Evolutionary conservation across 2,113 vertebrate species (phyloP).

Genomic region (Sisor rabdophorus): DNA sequence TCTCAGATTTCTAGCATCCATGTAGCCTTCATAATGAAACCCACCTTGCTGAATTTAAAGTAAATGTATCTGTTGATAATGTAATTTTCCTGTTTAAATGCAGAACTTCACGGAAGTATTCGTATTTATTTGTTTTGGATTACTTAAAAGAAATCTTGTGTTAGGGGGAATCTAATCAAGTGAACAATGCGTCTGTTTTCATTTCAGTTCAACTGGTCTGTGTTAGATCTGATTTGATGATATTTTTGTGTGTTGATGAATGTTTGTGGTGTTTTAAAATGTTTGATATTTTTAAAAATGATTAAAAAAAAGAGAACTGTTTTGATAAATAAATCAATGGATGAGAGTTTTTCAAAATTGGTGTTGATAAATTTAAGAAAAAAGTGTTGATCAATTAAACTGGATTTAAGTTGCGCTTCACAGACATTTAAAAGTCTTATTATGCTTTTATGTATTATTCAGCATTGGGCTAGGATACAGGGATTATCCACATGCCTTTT

Average conservation of each 20-base stretch:
- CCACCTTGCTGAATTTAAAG: slow-evolving; percentile 24
- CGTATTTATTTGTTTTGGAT: slow-evolving; percentile 53
- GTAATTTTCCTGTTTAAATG: background rate
- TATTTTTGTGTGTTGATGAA: slow-evolving; percentile 47
- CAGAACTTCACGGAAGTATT: slow-evolving; percentile 65
- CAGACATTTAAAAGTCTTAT: background rate
- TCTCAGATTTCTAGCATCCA: slow-evolving; percentile 27
- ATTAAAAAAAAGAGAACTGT: background rate
- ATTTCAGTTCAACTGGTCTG: slow-evolving; percentile 54
- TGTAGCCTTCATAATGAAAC: slow-evolving; percentile 17
- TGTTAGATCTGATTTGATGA: slow-evolving; percentile 53
- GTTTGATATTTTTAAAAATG: background rate
- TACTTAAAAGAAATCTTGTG: slow-evolving; percentile 21
- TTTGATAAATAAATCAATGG: slow-evolving; percentile 36
- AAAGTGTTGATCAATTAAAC: background rate
- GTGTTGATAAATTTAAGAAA: background rate
- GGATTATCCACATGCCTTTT: background rate
- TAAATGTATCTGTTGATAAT: no score
- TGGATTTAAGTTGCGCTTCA: slow-evolving; percentile 26
- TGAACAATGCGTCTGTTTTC: slow-evolving; percentile 66
- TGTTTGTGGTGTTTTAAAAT: slow-evolving; percentile 32
- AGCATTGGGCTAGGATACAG: background rate
- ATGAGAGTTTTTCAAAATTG: slow-evolving; percentile 15
- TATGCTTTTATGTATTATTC: background rate
- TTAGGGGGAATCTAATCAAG: slow-evolving; percentile 61